Percentiles rank a stretch among this genome's conserved stretches.
These are phyloP conservation scores for Noctua fimbriata DNA, from an alignment of 2,888 invertebrate species.

Conservation along the genomic window DNA sequence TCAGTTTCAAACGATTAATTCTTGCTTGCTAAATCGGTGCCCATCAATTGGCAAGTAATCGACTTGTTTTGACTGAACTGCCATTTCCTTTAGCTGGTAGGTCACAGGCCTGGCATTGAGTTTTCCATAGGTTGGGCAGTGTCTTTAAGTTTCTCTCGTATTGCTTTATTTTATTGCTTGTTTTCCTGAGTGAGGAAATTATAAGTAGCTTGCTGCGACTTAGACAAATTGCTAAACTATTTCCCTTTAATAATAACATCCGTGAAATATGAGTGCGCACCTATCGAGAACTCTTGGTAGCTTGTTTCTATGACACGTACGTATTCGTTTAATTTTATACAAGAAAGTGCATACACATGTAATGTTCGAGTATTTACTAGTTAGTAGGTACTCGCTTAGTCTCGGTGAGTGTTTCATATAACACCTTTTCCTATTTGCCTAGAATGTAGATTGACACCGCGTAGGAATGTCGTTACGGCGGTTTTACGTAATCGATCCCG, in stretches of 20 bases:
- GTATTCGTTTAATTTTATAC: conserved; percentile 20
- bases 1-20: conserved; percentile 49
- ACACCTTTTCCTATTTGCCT: conserved; percentile 60
- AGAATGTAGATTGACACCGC: conserved; percentile 61
- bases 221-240: neutral
- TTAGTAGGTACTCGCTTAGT: conserved; percentile 6
- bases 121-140: neutral
- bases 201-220: neutral
- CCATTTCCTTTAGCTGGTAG: conserved; percentile 62
- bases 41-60: conserved; percentile 71
- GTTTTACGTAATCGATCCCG: conserved; percentile 65
- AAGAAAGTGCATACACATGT: conserved; percentile 26
- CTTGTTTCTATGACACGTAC: neutral
- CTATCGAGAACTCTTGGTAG: neutral
- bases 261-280: conserved; percentile 3
- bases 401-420: conserved; percentile 49
- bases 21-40: conserved; percentile 69
- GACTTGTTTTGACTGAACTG: conserved; percentile 73
- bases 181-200: conserved; percentile 9
- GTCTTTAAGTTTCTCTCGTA: conserved; percentile 18
- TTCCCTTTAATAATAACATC: conserved; percentile 4
- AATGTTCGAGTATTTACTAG: conserved; percentile 5
- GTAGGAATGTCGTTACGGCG: conserved; percentile 60
- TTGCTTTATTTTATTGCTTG: conserved; percentile 35
- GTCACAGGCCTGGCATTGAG: conserved; percentile 12